Evolutionary conservation across 2,888 invertebrate species (phyloP), one percentile per base, ranked within the genome.

Genomic region (Gisinianus flammeolus): DNA sequence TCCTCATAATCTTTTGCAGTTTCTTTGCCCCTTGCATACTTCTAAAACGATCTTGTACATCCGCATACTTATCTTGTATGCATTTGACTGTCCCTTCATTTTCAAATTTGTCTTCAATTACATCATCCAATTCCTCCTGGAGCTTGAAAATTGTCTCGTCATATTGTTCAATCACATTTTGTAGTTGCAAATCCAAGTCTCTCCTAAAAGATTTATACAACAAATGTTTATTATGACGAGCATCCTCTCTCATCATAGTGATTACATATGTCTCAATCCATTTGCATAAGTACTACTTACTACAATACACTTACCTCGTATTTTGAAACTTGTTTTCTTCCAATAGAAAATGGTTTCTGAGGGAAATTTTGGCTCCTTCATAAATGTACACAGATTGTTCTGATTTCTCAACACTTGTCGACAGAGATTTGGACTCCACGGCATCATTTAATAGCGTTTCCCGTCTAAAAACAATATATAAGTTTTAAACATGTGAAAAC

Each of bases 21-120:
- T 80, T 78, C 26, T 79, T 78, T 52, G 76, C 80, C 10, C 76
- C 81, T 33, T 67, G 71, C 84, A 84, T 84, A 64, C 83, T 82
- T 30, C 80, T 80, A 67, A 78, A 83, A n/a, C 70, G 78, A 33
- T 81, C 83, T 33, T 83, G 79, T 8, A 82, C 68, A 10, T 75
- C 68, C 22, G 75, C 80, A 33, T 79, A 81, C n/a, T 78, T 73
- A 0, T 73, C 67, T 24, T 83, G 74, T 16, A 81, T 67, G 0
- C 6, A 28, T 30, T 70, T 31, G 0, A 84, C 77, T 12, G 75
- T 44, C 16, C 12, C 19, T 0, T 58, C 67, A 24, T 76, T 76
- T 10, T 19, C 26, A 30, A 33, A 16, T 44, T 74, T 81, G 4
- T 80, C 79, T 22, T 75, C 33, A 0, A 74, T 73, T 5, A 80